Percentiles rank a stretch among this genome's conserved stretches.
Evolutionary conservation across 2,888 invertebrate genomes (phyloP).

Genomic region (Metopia argyrocephala): DNA sequence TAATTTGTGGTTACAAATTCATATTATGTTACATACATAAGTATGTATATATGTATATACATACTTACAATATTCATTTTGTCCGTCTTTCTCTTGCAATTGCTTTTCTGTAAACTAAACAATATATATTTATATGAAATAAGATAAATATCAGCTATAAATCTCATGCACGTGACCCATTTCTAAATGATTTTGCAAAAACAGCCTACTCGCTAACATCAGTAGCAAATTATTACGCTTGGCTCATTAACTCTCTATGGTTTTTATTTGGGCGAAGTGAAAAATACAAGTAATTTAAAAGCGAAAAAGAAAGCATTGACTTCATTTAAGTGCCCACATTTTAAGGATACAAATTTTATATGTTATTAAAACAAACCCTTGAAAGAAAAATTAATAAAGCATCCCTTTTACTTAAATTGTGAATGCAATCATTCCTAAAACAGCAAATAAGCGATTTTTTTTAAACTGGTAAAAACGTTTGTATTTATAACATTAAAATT

Average conservation of each 20-base stretch:
- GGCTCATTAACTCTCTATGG: background rate
- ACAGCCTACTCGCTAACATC: background rate
- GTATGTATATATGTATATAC: too few species aligned
- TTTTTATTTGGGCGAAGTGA: background rate
- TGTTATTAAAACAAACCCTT: background rate
- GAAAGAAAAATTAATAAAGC: background rate
- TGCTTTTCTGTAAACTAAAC: too few species aligned
- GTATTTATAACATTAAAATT: too few species aligned
- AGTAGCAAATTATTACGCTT: background rate
- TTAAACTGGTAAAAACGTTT: too few species aligned
- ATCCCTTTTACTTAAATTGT: background rate
- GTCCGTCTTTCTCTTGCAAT: too few species aligned
- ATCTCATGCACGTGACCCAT: slow-evolving; percentile 2
- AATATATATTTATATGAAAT: background rate
- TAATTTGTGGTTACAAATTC: too few species aligned
- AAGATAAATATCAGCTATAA: background rate
- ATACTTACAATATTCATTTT: too few species aligned
- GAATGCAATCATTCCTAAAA: too few species aligned
- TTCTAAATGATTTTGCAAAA: background rate
- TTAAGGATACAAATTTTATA: background rate
- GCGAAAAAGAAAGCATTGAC: background rate
- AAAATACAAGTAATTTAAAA: slow-evolving; percentile 1
- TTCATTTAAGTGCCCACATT: background rate
- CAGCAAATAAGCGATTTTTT: too few species aligned
- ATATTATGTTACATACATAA: too few species aligned